A percentile compares a stretch with the other conserved stretches of the same genome.
Conservation (phyloP, 2,888 invertebrate species). For the Athalia rosae region DNA sequence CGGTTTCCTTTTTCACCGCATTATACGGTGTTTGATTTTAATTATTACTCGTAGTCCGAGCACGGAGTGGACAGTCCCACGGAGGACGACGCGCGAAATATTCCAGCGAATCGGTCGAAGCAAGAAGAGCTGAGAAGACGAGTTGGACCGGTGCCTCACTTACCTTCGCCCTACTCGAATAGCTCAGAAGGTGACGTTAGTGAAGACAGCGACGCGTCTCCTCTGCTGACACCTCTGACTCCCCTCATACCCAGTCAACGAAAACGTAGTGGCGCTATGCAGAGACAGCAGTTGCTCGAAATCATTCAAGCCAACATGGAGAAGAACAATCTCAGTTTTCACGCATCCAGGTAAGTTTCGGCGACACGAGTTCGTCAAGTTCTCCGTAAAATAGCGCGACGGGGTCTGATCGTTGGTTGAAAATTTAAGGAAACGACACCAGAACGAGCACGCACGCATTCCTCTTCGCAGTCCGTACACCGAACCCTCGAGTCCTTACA, state of each 20-base stretch:
- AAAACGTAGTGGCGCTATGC: conserved; percentile 84
- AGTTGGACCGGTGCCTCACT: conserved; percentile 68
- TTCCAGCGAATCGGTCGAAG: conserved; percentile 65
- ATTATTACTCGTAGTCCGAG: conserved; percentile 68
- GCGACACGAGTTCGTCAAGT: not conserved
- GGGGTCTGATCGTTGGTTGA: not conserved
- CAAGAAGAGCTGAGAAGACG: conserved; percentile 69
- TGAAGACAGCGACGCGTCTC: conserved; percentile 68
- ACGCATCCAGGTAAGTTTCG: conserved; percentile 82
- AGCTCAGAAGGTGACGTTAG: conserved; percentile 70
- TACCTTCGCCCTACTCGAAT: conserved; percentile 69
- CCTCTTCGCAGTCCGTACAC: conserved; percentile 62
- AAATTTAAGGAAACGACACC: conserved; percentile 66
- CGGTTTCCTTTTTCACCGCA: not conserved
- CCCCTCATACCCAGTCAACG: conserved; percentile 75
- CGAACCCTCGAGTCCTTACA: conserved; percentile 60
- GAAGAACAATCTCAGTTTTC: conserved; percentile 90
- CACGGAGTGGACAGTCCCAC: conserved; percentile 74
- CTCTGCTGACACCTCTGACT: conserved; percentile 67
- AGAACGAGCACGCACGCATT: conserved; percentile 65
- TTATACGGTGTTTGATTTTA: not conserved
- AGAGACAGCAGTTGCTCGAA: conserved; percentile 88
- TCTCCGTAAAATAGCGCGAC: not conserved
- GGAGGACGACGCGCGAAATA: conserved; percentile 71
- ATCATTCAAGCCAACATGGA: conserved; percentile 94